phyloP scores from a whole-genome alignment of 2,113 vertebrate species.

The Mandrillus leucophaeus region DNA sequence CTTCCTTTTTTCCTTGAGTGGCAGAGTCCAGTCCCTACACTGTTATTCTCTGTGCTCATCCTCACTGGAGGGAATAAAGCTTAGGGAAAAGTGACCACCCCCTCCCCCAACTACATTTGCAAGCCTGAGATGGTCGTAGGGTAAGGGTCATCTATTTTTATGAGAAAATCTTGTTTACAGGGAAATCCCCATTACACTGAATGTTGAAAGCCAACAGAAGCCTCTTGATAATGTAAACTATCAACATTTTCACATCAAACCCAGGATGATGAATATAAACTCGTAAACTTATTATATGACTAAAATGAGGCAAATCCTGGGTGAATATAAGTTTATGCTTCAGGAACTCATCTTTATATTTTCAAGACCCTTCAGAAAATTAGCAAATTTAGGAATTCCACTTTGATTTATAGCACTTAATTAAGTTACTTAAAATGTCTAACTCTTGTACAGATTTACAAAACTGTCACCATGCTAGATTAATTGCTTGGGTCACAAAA shows the following conservation, averaged over 20 bases:
- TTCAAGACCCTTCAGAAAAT: slow-evolving; percentile 52
- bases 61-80: neutral
- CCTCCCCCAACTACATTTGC: neutral
- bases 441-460: slow-evolving; percentile 48
- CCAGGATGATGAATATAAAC: neutral
- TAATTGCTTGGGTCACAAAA: slow-evolving; percentile 31
- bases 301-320: slow-evolving; percentile 49
- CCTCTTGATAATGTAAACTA: slow-evolving; percentile 35
- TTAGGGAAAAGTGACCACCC: neutral
- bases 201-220: slow-evolving; percentile 32
- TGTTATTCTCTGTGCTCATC: neutral
- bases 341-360: slow-evolving; percentile 43
- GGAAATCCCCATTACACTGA: slow-evolving; percentile 13
- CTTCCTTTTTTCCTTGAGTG: neutral
- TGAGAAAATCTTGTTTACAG: neutral
- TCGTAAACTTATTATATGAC: neutral
- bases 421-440: slow-evolving; percentile 58
- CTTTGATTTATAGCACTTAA: slow-evolving; percentile 43
- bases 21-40: neutral
- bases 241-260: slow-evolving; percentile 43
- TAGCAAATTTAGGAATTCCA: slow-evolving; percentile 17
- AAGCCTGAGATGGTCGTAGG: neutral
- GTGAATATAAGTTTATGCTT: slow-evolving; percentile 33
- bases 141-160: neutral
- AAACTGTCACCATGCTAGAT: slow-evolving; percentile 42